Evolutionary conservation across 2,113 vertebrate species (phyloP).

Genomic region (Trochalopteron elliotii): DNA sequence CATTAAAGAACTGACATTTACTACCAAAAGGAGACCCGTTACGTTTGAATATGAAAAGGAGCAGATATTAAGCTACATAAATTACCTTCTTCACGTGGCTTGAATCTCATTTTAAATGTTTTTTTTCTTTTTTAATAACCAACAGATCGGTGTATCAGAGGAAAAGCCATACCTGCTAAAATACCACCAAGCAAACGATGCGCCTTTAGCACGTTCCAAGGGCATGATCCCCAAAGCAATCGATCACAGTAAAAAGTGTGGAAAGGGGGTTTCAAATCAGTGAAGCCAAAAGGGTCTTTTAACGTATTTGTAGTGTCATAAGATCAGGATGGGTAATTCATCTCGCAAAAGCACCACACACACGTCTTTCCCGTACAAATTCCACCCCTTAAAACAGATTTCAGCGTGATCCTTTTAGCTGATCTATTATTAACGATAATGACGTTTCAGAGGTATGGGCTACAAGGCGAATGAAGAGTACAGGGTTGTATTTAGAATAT

Average conservation of each 20-base stretch:
- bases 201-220: neutral
- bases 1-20: conserved; percentile 50
- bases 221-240: neutral
- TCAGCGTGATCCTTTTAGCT: conserved; percentile 20
- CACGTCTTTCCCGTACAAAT: conserved; percentile 38
- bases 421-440: conserved; percentile 63
- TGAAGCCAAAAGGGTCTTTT: conserved; percentile 46
- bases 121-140: neutral
- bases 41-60: conserved; percentile 38
- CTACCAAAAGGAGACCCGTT: conserved; percentile 56
- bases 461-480: neutral
- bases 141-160: neutral
- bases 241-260: neutral
- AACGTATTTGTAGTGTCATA: conserved; percentile 37
- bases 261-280: neutral
- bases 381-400: conserved; percentile 28
- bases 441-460: conserved; percentile 13
- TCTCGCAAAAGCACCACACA: neutral
- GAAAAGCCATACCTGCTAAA: neutral
- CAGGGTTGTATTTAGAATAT: neutral
- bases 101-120: neutral
- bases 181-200: neutral
- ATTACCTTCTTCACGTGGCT: neutral
- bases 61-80: conserved; percentile 36
- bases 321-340: neutral